Conservation (phyloP, 2,797 vertebrate species). For the Champsocephalus esox region DNA sequence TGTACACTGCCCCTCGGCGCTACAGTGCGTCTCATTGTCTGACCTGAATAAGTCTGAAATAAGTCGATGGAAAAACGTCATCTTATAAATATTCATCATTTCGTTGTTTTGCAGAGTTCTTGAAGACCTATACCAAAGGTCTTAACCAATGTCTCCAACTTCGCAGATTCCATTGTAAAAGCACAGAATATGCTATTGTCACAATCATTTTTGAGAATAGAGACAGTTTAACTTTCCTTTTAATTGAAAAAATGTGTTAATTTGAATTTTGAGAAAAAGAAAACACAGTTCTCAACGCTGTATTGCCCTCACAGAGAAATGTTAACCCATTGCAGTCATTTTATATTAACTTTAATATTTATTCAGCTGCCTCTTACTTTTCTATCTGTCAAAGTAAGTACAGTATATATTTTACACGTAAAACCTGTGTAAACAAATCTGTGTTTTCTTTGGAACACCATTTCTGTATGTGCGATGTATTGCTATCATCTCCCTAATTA, state of each 20-base stretch:
- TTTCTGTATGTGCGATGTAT: neutral
- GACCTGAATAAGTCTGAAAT: slow-evolving; percentile 49
- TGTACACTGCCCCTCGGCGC: neutral
- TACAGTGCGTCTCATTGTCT: slow-evolving; percentile 46
- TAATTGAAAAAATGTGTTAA: too few relatives aligned
- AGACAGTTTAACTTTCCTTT: neutral
- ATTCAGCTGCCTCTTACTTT: neutral
- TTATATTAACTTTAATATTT: slow-evolving; percentile 1
- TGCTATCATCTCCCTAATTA: neutral
- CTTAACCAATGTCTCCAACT: neutral
- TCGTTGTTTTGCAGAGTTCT: slow-evolving; percentile 2
- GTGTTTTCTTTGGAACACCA: neutral
- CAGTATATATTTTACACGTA: neutral
- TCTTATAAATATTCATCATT: neutral
- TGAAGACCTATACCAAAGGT: neutral
- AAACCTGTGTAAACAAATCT: too few relatives aligned
- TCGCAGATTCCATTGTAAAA: neutral
- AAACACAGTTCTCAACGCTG: too few relatives aligned
- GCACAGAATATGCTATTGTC: neutral
- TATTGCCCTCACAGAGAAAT: neutral
- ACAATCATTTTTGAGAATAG: neutral
- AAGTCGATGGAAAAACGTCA: slow-evolving; percentile 38
- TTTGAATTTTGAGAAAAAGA: neutral
- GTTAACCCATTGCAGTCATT: neutral
- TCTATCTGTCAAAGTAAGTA: neutral